Evolutionary conservation across 2,888 invertebrate genomes (phyloP).

Genomic region (Drosophila mimetica): DNA sequence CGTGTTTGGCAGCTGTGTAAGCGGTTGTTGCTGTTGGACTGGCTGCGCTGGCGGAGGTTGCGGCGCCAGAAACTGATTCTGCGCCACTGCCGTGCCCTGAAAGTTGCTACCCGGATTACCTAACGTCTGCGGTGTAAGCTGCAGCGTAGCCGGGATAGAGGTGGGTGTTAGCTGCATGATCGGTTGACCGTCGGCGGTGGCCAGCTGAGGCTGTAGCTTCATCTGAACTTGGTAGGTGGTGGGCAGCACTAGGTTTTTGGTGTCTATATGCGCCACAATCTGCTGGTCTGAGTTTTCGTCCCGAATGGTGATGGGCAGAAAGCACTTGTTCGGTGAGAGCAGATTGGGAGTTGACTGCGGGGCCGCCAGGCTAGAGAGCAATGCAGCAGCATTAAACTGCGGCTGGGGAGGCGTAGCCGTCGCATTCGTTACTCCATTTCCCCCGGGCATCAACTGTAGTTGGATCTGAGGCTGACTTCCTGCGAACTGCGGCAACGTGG

Average conservation of each 20-base stretch:
- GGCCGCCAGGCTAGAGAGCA: conserved; percentile 59
- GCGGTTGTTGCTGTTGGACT: conserved; percentile 43
- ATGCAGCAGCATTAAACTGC: conserved; percentile 67
- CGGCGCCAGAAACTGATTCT: conserved; percentile 52
- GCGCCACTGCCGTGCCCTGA: conserved; percentile 54
- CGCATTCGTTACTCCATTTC: conserved; percentile 9
- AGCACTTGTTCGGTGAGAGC: conserved; percentile 83
- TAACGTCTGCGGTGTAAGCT: conserved; percentile 79
- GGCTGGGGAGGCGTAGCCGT: conserved; percentile 44
- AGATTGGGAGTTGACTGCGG: conserved; percentile 62
- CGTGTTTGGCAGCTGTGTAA: conserved; percentile 32
- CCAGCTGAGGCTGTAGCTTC: conserved; percentile 84
- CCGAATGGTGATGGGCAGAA: conserved; percentile 83
- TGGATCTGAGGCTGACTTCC: conserved; percentile 64
- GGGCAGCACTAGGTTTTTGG: conserved; percentile 83
- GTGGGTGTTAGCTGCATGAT: conserved; percentile 84
- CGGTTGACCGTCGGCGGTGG: conserved; percentile 84
- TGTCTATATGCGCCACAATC: conserved; percentile 84
- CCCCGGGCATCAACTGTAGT: conserved; percentile 56
- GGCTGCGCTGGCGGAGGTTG: conserved; percentile 44
- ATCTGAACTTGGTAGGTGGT: conserved; percentile 84
- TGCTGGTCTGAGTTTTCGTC: conserved; percentile 84
- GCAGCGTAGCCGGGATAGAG: conserved; percentile 83
- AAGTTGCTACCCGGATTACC: conserved; percentile 64
- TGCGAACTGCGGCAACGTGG: conserved; percentile 35